Percentiles rank a stretch among this genome's conserved stretches.
Evolutionary conservation across 2,888 invertebrate genomes (phyloP).

Genomic region (Hirtodrosophila confusa): DNA sequence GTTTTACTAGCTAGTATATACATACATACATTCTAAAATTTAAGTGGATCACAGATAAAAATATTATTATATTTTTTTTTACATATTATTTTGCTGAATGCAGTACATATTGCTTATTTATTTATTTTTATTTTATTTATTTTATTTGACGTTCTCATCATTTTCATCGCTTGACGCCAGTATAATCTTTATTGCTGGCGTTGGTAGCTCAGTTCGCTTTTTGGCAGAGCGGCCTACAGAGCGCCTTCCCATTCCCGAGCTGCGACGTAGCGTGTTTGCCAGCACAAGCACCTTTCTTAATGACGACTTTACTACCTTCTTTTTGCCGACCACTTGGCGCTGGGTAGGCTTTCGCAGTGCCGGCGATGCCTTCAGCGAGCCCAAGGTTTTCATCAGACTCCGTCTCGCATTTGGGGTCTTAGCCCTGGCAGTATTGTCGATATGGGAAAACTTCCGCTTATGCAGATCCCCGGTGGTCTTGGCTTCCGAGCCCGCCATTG

Average conservation of each 20-base stretch:
- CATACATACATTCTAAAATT: too few species aligned
- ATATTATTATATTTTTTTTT: too few species aligned
- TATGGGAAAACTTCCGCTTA: conserved; percentile 65
- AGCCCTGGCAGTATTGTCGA: conserved; percentile 20
- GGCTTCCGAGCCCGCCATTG: conserved; percentile 18
- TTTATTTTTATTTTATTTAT: too few species aligned
- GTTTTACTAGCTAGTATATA: too few species aligned
- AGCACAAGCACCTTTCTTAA: conserved; percentile 72
- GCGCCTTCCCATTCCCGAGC: conserved; percentile 69
- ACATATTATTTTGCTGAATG: too few species aligned
- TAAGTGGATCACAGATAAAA: too few species aligned
- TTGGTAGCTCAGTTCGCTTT: conserved; percentile 54
- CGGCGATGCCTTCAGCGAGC: conserved; percentile 61
- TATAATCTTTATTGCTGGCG: background rate
- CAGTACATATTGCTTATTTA: too few species aligned
- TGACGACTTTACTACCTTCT: conserved; percentile 64
- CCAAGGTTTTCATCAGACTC: conserved; percentile 72
- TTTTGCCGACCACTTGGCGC: conserved; percentile 7
- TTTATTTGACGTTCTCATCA: too few species aligned
- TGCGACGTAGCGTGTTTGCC: conserved; percentile 73
- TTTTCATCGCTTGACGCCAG: conserved; percentile 16
- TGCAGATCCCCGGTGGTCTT: conserved; percentile 62
- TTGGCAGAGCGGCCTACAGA: conserved; percentile 57
- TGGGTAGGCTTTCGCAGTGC: conserved; percentile 32
- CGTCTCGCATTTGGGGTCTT: conserved; percentile 76